Conservation (phyloP, 1,140 invertebrate genomes). For the Trichomalopsis sarcophagae region DNA sequence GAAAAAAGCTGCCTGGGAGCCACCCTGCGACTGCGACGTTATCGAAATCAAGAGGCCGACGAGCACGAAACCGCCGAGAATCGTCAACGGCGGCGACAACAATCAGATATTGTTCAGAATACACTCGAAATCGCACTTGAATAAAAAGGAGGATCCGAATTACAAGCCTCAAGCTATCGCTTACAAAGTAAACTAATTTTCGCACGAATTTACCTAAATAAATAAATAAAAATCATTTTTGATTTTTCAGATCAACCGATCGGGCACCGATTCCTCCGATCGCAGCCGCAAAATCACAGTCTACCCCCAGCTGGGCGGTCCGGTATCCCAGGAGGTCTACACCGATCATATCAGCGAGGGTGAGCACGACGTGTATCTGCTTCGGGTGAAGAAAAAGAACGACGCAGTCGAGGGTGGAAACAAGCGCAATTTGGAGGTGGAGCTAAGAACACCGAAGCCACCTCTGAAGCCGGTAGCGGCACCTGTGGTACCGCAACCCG, state of each 20-base stretch:
- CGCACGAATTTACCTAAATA: not conserved
- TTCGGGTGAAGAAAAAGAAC: conserved; percentile 66
- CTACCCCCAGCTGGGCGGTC: conserved; percentile 59
- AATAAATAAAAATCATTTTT: not conserved
- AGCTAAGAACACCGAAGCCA: conserved; percentile 66
- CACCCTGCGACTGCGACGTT: conserved; percentile 67
- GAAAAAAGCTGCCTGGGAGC: conserved; percentile 59
- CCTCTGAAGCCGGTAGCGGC: not conserved
- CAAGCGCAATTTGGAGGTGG: conserved; percentile 66
- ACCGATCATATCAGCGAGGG: conserved; percentile 63
- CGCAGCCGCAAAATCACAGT: conserved; percentile 64
- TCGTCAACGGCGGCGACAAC: conserved; percentile 64
- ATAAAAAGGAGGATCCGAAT: conserved; percentile 53
- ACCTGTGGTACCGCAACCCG: not conserved
- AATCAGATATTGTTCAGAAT: conserved; percentile 68
- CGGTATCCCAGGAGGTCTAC: conserved; percentile 63
- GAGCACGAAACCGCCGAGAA: conserved; percentile 62
- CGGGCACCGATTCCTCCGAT: conserved; percentile 48
- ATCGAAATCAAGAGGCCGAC: conserved; percentile 66
- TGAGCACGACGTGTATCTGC: conserved; percentile 65
- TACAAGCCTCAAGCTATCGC: conserved; percentile 58
- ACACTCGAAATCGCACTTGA: conserved; percentile 54
- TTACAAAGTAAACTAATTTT: conserved; percentile 57
- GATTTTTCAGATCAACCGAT: conserved; percentile 41
- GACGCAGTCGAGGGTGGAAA: conserved; percentile 52